Evolutionary conservation across 2,797 vertebrate genomes (phyloP).

Genomic region (Pagetopsis macropterus): DNA sequence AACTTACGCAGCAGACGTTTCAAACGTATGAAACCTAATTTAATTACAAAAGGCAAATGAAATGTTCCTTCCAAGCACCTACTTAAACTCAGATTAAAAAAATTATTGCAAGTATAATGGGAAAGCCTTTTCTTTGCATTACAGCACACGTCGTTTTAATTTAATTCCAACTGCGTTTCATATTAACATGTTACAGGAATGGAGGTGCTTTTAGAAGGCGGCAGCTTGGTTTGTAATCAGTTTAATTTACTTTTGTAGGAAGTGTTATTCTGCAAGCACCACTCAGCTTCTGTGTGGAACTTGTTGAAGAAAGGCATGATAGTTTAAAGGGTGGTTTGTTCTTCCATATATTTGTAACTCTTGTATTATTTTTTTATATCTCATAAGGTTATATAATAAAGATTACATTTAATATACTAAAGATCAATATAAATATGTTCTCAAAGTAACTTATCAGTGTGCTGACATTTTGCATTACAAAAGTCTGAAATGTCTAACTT

Average conservation of each 20-base stretch:
- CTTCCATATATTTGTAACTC: not conserved
- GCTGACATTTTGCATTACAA: too few relatives aligned
- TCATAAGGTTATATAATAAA: too few relatives aligned
- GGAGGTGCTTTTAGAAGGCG: slow-evolving; percentile 18
- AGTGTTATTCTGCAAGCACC: slow-evolving; percentile 8
- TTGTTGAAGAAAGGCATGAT: not conserved
- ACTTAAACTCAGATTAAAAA: slow-evolving; percentile 69
- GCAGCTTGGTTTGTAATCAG: slow-evolving; percentile 48
- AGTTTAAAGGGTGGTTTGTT: not conserved
- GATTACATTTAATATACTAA: not conserved
- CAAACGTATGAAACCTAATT: slow-evolving; percentile 69
- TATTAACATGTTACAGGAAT: slow-evolving; percentile 47
- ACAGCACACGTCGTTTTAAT: slow-evolving; percentile 52
- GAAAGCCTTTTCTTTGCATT: slow-evolving; percentile 58
- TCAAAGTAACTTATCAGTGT: not conserved
- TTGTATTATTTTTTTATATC: not conserved
- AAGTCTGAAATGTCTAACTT: too few relatives aligned
- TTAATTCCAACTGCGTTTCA: slow-evolving; percentile 63
- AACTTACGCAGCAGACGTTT: slow-evolving; percentile 63
- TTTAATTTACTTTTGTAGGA: slow-evolving; percentile 38
- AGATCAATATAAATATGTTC: not conserved
- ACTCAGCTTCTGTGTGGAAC: slow-evolving; percentile 1
- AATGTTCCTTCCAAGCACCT: slow-evolving; percentile 69
- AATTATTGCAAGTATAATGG: slow-evolving; percentile 61
- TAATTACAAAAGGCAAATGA: slow-evolving; percentile 77